Conservation (phyloP, 2,797 vertebrate species). For the Iguana delicatissima region DNA sequence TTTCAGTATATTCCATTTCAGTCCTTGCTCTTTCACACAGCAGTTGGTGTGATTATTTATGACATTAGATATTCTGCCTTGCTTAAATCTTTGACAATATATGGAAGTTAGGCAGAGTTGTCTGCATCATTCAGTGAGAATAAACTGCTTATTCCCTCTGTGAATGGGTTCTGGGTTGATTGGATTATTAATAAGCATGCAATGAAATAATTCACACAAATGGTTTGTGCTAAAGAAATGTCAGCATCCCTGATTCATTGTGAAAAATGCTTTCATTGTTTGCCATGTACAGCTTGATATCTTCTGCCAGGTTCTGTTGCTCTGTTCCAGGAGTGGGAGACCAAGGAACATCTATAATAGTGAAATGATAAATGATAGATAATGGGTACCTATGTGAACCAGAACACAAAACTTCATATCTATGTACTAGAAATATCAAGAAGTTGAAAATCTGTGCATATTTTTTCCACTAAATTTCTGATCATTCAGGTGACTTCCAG, state of each 20-base stretch:
- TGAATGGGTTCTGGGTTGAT: background rate
- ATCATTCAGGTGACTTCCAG: background rate
- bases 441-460: background rate
- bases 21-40: background rate
- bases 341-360: background rate
- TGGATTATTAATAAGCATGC: slow-evolving; percentile 8
- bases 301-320: background rate
- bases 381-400: background rate
- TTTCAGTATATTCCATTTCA: background rate
- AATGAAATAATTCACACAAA: slow-evolving; percentile 10
- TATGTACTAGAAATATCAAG: slow-evolving; percentile 25
- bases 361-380: background rate
- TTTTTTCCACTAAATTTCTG: background rate
- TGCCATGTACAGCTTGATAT: background rate
- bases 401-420: slow-evolving; percentile 5
- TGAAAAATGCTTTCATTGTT: background rate
- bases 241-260: background rate
- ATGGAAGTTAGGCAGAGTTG: background rate
- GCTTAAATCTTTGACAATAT: background rate
- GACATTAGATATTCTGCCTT: background rate
- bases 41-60: background rate
- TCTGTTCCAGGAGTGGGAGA: background rate
- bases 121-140: slow-evolving; percentile 16
- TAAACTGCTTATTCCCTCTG: background rate
- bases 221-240: slow-evolving; percentile 4